phyloP scores from a whole-genome alignment of 2,888 invertebrate species.

The Esperia sulphurella region DNA sequence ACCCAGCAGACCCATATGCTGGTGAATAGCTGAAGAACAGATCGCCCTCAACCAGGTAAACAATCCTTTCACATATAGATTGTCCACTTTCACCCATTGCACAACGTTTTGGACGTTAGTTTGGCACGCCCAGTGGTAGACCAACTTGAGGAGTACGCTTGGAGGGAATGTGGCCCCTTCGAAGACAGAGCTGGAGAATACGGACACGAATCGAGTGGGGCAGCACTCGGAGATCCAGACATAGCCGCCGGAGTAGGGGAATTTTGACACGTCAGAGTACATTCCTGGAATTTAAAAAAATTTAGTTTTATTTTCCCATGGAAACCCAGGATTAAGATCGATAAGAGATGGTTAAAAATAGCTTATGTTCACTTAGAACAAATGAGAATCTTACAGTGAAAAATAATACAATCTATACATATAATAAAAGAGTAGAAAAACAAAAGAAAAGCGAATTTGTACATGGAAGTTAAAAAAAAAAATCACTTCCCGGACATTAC shows the following conservation, averaged over 20 bases:
- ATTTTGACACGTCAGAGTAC: conserved; percentile 91
- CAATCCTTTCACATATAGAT: conserved; percentile 77
- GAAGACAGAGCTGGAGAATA: conserved; percentile 92
- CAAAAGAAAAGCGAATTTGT: too few species aligned
- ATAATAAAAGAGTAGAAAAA: too few species aligned
- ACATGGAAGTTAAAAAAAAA: too few species aligned
- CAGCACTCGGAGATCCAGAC: conserved; percentile 95
- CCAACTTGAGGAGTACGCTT: conserved; percentile 87
- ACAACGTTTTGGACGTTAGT: conserved; percentile 93
- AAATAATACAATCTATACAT: too few species aligned
- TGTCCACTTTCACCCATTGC: conserved; percentile 89
- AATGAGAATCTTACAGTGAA: too few species aligned
- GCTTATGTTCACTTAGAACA: too few species aligned
- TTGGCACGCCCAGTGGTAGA: conserved; percentile 96
- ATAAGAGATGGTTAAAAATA: too few species aligned
- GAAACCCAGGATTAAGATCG: too few species aligned
- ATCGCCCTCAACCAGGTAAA: conserved; percentile 83
- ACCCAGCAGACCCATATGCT: conserved; percentile 86
- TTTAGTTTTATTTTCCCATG: neutral
- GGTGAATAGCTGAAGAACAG: conserved; percentile 89
- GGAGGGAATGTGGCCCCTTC: conserved; percentile 92
- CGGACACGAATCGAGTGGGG: conserved; percentile 90
- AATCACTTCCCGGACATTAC: too few species aligned
- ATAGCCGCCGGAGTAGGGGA: conserved; percentile 93
- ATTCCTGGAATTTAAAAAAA: conserved; percentile 78